A percentile compares a stretch with the other conserved stretches of the same genome.
These are phyloP conservation scores for Hipparchia semele DNA, from an alignment of 2,888 invertebrate species.

Conservation along the genomic window DNA sequence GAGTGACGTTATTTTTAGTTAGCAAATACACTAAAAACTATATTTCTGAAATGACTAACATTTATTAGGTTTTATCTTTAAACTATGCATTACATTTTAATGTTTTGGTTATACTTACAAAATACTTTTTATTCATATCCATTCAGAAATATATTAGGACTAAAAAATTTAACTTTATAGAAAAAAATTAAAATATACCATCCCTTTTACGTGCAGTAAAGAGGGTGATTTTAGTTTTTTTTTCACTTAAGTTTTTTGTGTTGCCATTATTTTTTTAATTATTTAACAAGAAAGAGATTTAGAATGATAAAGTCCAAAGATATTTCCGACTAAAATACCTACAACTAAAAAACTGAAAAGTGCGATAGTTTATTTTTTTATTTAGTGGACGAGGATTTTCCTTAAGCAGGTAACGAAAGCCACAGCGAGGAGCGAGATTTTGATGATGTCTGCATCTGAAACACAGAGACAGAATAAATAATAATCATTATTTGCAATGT, in stretches of 20 bases:
- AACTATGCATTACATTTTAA: neutral
- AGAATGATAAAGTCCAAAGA: neutral
- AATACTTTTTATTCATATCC: neutral
- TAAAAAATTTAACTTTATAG: neutral
- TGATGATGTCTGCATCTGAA: slow-evolving; percentile 71
- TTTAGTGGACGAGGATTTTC: slow-evolving; percentile 52
- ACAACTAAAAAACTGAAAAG: slow-evolving; percentile 13
- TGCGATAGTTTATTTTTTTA: slow-evolving; percentile 9
- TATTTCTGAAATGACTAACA: slow-evolving; percentile 2
- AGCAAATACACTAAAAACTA: slow-evolving; percentile 6
- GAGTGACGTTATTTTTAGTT: slow-evolving; percentile 4
- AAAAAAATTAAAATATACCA: neutral
- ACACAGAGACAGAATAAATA: slow-evolving; percentile 39
- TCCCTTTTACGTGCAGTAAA: neutral
- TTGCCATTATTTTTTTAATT: neutral
- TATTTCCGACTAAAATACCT: neutral
- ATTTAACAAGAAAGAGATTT: neutral
- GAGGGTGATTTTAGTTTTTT: neutral
- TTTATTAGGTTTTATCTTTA: slow-evolving; percentile 2
- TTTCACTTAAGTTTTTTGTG: too few species aligned
- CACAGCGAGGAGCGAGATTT: slow-evolving; percentile 66
- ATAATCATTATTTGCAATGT: too few species aligned
- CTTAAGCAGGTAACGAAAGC: slow-evolving; percentile 61
- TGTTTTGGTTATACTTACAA: slow-evolving; percentile 3
- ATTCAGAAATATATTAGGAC: slow-evolving; percentile 10